Evolutionary conservation across 2,113 vertebrate species (phyloP).

Genomic region (Oceanites oceanicus): DNA sequence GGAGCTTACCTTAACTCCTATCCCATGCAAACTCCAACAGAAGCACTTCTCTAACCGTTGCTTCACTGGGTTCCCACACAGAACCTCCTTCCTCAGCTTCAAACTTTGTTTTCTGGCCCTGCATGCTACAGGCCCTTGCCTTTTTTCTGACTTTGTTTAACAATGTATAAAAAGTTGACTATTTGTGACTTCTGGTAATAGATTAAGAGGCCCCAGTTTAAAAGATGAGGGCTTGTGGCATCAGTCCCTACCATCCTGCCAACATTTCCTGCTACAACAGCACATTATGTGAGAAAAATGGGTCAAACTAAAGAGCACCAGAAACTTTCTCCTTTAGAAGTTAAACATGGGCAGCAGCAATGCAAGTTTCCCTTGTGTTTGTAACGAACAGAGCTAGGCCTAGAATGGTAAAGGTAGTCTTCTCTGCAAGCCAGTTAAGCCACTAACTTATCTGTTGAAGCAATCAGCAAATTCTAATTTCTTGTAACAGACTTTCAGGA

Average conservation of each 20-base stretch:
- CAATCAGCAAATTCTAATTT: not conserved
- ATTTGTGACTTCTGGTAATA: not conserved
- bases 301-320: not conserved
- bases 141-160: not conserved
- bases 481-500: not conserved
- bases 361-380: not conserved
- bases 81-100: not conserved
- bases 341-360: not conserved
- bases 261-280: not conserved
- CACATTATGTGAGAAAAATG: not conserved
- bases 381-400: not conserved
- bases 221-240: not conserved
- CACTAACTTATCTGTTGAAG: not conserved
- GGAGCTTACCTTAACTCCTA: not conserved
- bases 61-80: not conserved
- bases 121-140: not conserved
- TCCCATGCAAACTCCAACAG: not conserved
- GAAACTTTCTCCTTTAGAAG: not conserved
- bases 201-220: not conserved
- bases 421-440: not conserved
- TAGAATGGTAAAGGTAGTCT: not conserved
- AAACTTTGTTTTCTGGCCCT: not conserved
- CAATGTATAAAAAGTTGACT: not conserved
- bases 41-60: not conserved
- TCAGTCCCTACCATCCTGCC: not conserved